Evolutionary conservation across 2,797 vertebrate genomes (phyloP).

Genomic region (Rhabdomys pumilio): DNA sequence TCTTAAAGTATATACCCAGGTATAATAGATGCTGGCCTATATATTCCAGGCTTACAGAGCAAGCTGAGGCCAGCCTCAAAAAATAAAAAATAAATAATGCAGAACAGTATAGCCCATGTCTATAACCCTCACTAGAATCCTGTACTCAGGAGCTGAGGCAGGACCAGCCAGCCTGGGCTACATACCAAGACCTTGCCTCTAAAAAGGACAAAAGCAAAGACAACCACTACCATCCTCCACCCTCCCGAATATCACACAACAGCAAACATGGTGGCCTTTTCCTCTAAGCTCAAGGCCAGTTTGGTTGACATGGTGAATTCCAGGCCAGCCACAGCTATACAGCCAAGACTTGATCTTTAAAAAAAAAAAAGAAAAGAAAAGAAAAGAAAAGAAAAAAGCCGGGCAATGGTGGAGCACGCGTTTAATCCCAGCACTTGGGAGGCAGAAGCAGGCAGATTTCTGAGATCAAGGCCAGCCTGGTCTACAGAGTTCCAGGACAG

Average conservation of each 20-base stretch:
- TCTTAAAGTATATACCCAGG: background rate
- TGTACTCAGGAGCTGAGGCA: background rate
- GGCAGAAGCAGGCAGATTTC: too few relatives aligned
- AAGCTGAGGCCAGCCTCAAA: background rate
- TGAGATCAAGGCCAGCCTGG: too few relatives aligned
- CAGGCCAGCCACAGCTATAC: background rate
- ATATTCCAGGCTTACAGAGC: background rate
- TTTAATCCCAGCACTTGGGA: too few relatives aligned
- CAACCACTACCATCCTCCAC: background rate
- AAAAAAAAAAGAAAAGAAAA: background rate
- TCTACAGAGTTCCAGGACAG: too few relatives aligned
- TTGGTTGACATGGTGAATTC: background rate
- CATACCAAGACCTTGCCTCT: background rate
- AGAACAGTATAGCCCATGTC: too few relatives aligned
- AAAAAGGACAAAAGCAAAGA: background rate
- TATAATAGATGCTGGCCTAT: background rate
- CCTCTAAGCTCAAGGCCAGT: background rate
- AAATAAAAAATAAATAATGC: background rate
- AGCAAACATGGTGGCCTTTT: background rate
- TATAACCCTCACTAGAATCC: background rate
- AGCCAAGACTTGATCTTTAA: background rate
- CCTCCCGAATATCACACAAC: background rate
- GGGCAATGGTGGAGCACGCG: too few relatives aligned
- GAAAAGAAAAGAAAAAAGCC: too few relatives aligned
- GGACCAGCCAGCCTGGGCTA: background rate